These are phyloP conservation scores for Drosophila sp. DNA, from an alignment of 1,140 invertebrate genomes.

Conservation along the genomic window DNA sequence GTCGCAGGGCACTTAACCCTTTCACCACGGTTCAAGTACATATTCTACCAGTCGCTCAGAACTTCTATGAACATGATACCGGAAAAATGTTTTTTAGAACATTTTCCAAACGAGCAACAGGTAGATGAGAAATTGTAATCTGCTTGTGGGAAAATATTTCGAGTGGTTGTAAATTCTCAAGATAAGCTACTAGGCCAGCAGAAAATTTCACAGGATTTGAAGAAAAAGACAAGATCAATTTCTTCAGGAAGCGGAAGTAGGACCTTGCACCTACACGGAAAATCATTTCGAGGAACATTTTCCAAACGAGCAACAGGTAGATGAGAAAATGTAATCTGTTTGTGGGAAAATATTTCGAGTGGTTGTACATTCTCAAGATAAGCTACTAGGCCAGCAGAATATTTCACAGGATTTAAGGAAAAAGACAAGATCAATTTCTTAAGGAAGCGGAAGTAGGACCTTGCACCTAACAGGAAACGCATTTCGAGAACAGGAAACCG, in stretches of 20 bases:
- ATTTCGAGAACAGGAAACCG: constrained; percentile 1
- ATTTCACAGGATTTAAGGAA: neutral
- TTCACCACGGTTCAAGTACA: constrained; percentile 2
- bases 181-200: constrained; percentile 46
- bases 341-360: constrained; percentile 52
- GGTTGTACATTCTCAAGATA: constrained; percentile 31
- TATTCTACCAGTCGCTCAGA: constrained; percentile 27
- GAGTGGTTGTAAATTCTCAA: constrained; percentile 34
- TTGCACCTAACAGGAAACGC: neutral
- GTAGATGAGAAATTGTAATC: neutral
- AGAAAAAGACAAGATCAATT: neutral
- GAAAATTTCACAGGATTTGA: neutral
- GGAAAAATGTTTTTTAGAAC: no score
- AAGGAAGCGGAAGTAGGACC: constrained; percentile 10
- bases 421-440: neutral
- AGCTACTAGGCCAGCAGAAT: constrained; percentile 41
- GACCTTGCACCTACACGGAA: neutral
- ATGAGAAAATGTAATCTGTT: neutral
- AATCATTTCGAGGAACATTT: neutral
- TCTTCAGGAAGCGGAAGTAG: constrained; percentile 8
- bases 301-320: neutral
- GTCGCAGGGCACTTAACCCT: constrained; percentile 1
- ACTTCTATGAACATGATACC: neutral
- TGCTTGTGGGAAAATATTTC: constrained; percentile 42
- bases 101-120: neutral